Base-by-base conservation (phyloP, 2,888 invertebrate species). In the Agonopterix alstromeriana region DNA sequence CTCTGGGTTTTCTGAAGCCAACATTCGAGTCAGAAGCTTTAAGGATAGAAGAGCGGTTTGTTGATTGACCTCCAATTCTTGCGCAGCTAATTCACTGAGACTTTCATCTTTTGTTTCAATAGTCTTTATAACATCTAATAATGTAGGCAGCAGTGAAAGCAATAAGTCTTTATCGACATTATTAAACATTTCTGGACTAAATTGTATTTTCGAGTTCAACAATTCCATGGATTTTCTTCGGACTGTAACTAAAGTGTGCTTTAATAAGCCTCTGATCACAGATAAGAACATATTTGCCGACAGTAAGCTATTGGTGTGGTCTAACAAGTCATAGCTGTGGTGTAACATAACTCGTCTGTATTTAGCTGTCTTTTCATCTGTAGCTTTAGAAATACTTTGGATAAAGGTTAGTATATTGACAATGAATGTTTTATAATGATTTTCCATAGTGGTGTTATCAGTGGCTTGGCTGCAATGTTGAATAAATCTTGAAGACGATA, bases 331-430 rank as follows among this genome's bases (percentile, higher is more conserved):
- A 62, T 95, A 94, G 42, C 93, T 91, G 62, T 94, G 93, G 69
- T 95, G 94, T 10, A 95, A 77, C 77, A 97, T 90, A 0, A 94
- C 93, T 65, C 93, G 94, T 96, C 96, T 97, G 70, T 95, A 97
- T 66, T 95, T 95, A 0, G 91, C 91, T 0, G 90, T 82, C 49
- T 90, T 87, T 42, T 91, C 89, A 56, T 94, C 94, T 0, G 90
- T 84, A 0, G 92, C 87, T 55, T 91, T 91, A 0, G 92, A 91
- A 9, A 93, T 90, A 11, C 82, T 85, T 57, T 94, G 93, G 42
- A 95, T 92, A 54, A 92, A 92, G 0, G 92, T 90, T 5, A 96
- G 77, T 1, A 93, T 88, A 58, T 91, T 91, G 0, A 95, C 91
- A 12, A 95, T 93, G 8, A 95, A 83, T 35, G 90, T 77, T 73